These are phyloP conservation scores for Otis tarda DNA, from an alignment of 2,113 vertebrate genomes.

Conservation along the genomic window DNA sequence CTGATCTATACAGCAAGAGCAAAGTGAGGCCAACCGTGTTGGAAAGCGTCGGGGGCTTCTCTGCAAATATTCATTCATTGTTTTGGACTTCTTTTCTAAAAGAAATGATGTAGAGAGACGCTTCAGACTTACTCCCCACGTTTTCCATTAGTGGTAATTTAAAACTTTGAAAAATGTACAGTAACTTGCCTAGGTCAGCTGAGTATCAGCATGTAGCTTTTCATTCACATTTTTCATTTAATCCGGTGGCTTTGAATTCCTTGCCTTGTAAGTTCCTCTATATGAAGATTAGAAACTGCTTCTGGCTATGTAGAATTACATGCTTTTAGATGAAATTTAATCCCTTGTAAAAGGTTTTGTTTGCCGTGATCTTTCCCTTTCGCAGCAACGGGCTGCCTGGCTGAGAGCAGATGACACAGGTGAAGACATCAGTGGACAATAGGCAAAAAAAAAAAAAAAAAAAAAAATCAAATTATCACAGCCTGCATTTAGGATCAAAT, in stretches of 20 bases:
- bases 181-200: slow-evolving; percentile 65
- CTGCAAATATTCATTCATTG: slow-evolving; percentile 72
- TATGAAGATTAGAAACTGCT: slow-evolving; percentile 78
- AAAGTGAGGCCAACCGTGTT: slow-evolving; percentile 64
- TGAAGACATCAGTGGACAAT: slow-evolving; percentile 31
- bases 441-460: not conserved
- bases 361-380: slow-evolving; percentile 63
- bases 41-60: slow-evolving; percentile 56
- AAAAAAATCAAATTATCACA: not conserved
- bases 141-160: slow-evolving; percentile 64
- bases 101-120: slow-evolving; percentile 65
- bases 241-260: slow-evolving; percentile 79
- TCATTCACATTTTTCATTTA: slow-evolving; percentile 79
- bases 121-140: slow-evolving; percentile 40
- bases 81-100: slow-evolving; percentile 12
- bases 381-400: slow-evolving; percentile 1
- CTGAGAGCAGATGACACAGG: slow-evolving; percentile 62
- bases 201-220: slow-evolving; percentile 59
- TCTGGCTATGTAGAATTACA: slow-evolving; percentile 75
- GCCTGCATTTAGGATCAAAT: not conserved
- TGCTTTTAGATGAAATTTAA: slow-evolving; percentile 80
- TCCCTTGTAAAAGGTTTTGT: slow-evolving; percentile 73
- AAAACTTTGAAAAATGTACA: slow-evolving; percentile 70
- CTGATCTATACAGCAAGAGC: slow-evolving; percentile 68
- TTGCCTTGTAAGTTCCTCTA: slow-evolving; percentile 72